phyloP scores from a whole-genome alignment of 2,113 vertebrate genomes.

The Monarcha castaneiventris region DNA sequence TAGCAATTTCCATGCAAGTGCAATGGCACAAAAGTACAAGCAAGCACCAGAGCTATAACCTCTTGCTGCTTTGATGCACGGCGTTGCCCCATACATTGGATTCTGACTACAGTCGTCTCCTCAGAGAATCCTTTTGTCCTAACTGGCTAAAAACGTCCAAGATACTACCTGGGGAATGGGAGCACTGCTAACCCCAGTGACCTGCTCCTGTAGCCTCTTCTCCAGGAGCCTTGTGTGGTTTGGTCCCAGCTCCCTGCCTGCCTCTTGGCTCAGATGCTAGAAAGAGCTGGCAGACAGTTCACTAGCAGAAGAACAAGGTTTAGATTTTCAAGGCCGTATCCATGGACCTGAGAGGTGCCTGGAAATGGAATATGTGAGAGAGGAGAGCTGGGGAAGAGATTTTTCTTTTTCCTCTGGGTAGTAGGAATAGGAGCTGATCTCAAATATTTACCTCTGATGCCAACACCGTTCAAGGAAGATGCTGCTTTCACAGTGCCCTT shows the following conservation, averaged over 20 bases:
- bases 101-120: background rate
- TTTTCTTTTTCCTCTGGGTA: background rate
- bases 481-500: background rate
- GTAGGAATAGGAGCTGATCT: background rate
- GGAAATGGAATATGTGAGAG: background rate
- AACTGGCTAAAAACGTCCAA: background rate
- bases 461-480: background rate
- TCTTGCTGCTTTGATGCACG: background rate
- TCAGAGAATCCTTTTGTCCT: background rate
- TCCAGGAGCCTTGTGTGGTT: background rate
- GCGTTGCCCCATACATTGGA: background rate
- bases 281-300: background rate
- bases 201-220: background rate
- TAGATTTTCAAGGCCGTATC: background rate
- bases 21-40: background rate
- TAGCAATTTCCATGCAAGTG: background rate
- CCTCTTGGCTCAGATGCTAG: background rate
- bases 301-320: background rate
- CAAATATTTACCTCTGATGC: background rate
- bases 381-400: background rate
- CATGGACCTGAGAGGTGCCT: background rate
- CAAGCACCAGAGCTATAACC: background rate
- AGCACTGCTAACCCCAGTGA: background rate
- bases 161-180: background rate
- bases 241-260: background rate